phyloP scores from a whole-genome alignment of 2,888 invertebrate species.

The Eumerus sabulonum region DNA sequence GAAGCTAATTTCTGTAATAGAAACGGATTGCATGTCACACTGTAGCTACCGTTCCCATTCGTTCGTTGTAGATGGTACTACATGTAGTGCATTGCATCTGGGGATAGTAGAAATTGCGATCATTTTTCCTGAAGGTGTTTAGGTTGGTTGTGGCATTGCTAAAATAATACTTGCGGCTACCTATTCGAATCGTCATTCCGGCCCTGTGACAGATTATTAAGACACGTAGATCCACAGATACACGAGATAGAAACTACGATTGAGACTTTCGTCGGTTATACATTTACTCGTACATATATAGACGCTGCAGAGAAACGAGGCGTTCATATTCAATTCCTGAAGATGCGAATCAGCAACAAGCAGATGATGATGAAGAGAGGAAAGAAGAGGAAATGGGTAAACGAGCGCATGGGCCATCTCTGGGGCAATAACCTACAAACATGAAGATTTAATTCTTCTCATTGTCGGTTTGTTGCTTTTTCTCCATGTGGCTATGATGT shows the following conservation, averaged over 20 bases:
- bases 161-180: slow-evolving; percentile 4
- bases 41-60: slow-evolving; percentile 55
- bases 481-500: slow-evolving; percentile 10
- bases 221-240: slow-evolving; percentile 50
- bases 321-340: slow-evolving; percentile 28
- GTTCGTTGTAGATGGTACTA: slow-evolving; percentile 9
- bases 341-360: slow-evolving; percentile 50
- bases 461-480: slow-evolving; percentile 13
- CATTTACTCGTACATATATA: too few species aligned
- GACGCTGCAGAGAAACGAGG: slow-evolving; percentile 22
- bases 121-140: slow-evolving; percentile 26
- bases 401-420: slow-evolving; percentile 37
- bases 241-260: slow-evolving; percentile 25
- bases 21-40: slow-evolving; percentile 68
- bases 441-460: slow-evolving; percentile 32
- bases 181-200: slow-evolving; percentile 1
- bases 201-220: slow-evolving; percentile 62
- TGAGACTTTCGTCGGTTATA: slow-evolving; percentile 6
- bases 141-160: slow-evolving; percentile 12
- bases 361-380: slow-evolving; percentile 50
- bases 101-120: slow-evolving; percentile 51
- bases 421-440: slow-evolving; percentile 68
- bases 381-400: slow-evolving; percentile 32
- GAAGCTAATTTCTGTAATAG: slow-evolving; percentile 68
- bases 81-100: slow-evolving; percentile 17